These are phyloP conservation scores for Hystrix brachyura DNA, from an alignment of 2,113 vertebrate species.

Conservation along the genomic window DNA sequence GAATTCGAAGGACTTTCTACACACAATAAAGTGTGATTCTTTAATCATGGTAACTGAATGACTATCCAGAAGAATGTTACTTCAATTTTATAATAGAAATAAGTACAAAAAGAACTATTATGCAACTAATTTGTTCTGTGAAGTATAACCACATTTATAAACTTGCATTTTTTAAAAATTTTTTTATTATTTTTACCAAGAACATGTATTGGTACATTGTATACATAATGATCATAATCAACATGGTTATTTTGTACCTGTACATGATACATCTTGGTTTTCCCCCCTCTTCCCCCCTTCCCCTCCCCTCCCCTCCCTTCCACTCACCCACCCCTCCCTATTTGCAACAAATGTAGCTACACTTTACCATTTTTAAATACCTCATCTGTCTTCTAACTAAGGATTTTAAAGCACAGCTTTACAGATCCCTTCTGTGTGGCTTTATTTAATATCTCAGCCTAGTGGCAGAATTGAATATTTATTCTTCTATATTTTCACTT, in stretches of 20 bases:
- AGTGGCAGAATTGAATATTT: not conserved
- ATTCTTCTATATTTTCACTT: not conserved
- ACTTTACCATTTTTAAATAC: too few species aligned
- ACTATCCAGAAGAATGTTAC: not conserved
- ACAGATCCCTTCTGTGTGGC: not conserved
- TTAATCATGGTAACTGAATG: not conserved
- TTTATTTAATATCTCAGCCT: not conserved
- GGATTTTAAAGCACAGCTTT: not conserved
- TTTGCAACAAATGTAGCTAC: too few species aligned
- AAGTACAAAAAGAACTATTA: not conserved
- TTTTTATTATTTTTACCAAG: too few species aligned
- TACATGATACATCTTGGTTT: too few species aligned
- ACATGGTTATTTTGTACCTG: too few species aligned
- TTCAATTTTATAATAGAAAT: slow-evolving; percentile 48
- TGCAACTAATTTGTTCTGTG: not conserved
- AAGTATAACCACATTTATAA: not conserved
- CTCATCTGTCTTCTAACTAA: not conserved
- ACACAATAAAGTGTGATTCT: not conserved
- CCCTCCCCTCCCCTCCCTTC: too few species aligned
- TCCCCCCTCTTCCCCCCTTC: too few species aligned
- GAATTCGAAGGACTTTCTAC: slow-evolving; percentile 22
- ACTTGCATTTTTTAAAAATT: too few species aligned
- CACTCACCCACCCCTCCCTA: too few species aligned
- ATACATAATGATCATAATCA: too few species aligned
- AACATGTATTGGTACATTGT: too few species aligned